These are phyloP conservation scores for Amblyjoppa fuscipennis DNA, from an alignment of 2,888 invertebrate species.

Conservation along the genomic window DNA sequence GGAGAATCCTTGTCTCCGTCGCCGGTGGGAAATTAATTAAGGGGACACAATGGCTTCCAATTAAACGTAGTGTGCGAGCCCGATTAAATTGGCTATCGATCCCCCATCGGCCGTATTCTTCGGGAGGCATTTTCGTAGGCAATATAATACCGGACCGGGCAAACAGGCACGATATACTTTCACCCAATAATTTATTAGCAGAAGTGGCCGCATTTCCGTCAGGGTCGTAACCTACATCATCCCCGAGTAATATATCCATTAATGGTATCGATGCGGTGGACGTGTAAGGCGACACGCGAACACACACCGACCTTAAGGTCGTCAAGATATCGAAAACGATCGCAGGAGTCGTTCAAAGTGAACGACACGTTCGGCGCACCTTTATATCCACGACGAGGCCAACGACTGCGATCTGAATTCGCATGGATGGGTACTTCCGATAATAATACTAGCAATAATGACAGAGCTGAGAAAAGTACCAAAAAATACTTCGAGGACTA, in stretches of 20 bases:
- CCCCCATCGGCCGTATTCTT: not conserved
- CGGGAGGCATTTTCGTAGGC: not conserved
- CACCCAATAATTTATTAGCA: constrained; percentile 21
- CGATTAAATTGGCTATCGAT: constrained; percentile 30
- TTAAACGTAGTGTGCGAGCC: constrained; percentile 3
- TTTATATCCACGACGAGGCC: constrained; percentile 5
- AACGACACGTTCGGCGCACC: constrained; percentile 4
- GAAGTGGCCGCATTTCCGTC: constrained; percentile 8
- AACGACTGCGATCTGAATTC: not conserved
- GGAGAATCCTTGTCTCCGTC: not conserved
- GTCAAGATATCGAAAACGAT: constrained; percentile 19
- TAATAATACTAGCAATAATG: not conserved
- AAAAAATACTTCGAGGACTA: too few species aligned
- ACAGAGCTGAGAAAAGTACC: too few species aligned
- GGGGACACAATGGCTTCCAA: constrained; percentile 2
- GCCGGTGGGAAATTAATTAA: constrained; percentile 6
- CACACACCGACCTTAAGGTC: not conserved
- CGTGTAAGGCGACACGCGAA: not conserved
- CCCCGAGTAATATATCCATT: constrained; percentile 7
- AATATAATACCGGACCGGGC: not conserved
- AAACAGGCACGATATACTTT: not conserved
- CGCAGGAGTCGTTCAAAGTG: constrained; percentile 16
- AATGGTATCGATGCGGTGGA: not conserved
- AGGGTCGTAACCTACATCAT: constrained; percentile 11
- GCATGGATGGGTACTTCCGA: not conserved